Conservation (phyloP, 2,113 vertebrate genomes). For the Hypanus sabinus region DNA sequence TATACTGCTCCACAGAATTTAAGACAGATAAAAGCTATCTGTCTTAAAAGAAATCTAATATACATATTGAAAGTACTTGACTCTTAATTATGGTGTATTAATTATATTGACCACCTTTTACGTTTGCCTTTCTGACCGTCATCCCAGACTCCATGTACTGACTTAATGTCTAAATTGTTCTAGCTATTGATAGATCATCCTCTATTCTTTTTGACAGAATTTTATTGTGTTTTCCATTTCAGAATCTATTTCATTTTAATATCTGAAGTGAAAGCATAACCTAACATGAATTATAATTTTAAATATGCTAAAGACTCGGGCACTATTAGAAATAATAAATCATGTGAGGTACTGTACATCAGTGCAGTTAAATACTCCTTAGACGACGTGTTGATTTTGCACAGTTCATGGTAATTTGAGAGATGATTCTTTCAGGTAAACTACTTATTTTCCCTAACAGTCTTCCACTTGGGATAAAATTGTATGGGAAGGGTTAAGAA, state of each 20-base stretch:
- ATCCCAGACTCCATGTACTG: not conserved
- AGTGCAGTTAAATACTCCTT: not conserved
- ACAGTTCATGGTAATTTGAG: not conserved
- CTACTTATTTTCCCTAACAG: not conserved
- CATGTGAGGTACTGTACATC: not conserved
- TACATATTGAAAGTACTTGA: not conserved
- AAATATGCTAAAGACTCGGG: conserved; percentile 9
- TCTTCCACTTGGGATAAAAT: not conserved
- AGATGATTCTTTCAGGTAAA: not conserved
- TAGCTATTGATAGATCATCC: conserved; percentile 28
- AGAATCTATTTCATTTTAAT: conserved; percentile 33
- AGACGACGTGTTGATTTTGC: not conserved
- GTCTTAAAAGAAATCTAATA: not conserved
- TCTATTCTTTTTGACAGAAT: not conserved
- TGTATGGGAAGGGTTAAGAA: not conserved
- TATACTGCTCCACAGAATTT: not conserved
- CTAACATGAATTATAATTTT: not conserved
- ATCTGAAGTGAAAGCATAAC: conserved; percentile 4
- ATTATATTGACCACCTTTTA: not conserved
- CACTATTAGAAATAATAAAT: conserved; percentile 16
- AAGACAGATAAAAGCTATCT: not conserved
- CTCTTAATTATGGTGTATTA: not conserved
- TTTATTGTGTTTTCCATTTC: conserved; percentile 28
- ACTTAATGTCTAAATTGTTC: conserved; percentile 30
- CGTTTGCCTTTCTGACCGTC: not conserved